These are phyloP conservation scores for Macaca nemestrina DNA, from an alignment of 2,113 vertebrate species.

Conservation along the genomic window DNA sequence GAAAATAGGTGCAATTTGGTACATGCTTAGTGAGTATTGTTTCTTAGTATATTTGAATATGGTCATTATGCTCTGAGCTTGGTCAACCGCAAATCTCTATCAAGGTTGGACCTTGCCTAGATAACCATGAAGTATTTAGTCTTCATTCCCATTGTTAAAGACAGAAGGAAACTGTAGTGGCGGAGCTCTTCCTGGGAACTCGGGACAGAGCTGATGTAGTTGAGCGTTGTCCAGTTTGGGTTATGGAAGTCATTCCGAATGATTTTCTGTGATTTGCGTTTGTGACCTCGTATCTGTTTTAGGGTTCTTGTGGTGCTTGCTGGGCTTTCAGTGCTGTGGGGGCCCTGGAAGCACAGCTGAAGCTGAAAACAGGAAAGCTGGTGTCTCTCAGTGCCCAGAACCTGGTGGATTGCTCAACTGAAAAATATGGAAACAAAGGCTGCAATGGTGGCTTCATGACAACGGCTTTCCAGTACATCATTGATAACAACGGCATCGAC, in stretches of 20 bases:
- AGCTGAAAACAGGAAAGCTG: conserved; percentile 84
- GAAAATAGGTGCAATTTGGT: not conserved
- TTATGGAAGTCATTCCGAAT: not conserved
- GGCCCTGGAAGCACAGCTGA: conserved; percentile 91
- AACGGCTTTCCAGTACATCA: conserved; percentile 87
- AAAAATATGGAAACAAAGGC: conserved; percentile 85
- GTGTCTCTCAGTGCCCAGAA: conserved; percentile 92
- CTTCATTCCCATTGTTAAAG: not conserved
- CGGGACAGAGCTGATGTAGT: no score
- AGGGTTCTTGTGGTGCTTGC: conserved; percentile 91
- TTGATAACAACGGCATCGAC: conserved; percentile 90
- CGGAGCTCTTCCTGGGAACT: not conserved
- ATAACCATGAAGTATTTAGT: not conserved
- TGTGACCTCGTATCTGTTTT: not conserved
- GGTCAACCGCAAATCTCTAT: not conserved
- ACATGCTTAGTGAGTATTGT: not conserved
- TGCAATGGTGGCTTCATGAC: conserved; percentile 90
- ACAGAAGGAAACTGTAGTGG: not conserved
- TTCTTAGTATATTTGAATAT: not conserved
- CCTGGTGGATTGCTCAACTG: conserved; percentile 90
- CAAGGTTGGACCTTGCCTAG: not conserved
- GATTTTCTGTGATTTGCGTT: not conserved
- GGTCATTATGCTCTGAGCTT: not conserved
- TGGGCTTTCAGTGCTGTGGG: conserved; percentile 94
- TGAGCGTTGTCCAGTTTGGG: not conserved